Percentiles rank a stretch among this genome's conserved stretches.
Conservation (phyloP, 2,113 vertebrate genomes). For the Leptocoma aspasia region DNA sequence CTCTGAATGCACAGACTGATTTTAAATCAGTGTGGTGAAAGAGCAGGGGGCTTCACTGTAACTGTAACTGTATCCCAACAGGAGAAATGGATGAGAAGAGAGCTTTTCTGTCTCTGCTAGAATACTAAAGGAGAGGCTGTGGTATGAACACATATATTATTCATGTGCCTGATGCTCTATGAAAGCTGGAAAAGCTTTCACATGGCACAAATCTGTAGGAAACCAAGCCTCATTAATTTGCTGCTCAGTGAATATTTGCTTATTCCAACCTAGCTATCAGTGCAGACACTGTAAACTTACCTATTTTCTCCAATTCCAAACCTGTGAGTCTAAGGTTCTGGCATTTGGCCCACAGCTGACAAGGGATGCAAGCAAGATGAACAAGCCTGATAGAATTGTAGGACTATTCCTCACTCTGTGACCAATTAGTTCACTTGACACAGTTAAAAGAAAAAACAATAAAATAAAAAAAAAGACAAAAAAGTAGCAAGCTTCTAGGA, state of each 20-base stretch:
- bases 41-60: background rate
- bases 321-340: background rate
- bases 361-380: background rate
- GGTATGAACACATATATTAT: slow-evolving; percentile 7
- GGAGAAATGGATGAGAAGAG: background rate
- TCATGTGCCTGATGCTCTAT: background rate
- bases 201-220: background rate
- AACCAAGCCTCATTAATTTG: background rate
- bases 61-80: background rate
- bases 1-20: background rate
- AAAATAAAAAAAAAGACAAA: background rate
- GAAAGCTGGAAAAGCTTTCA: slow-evolving; percentile 15
- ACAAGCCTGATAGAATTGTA: background rate
- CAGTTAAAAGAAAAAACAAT: background rate
- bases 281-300: background rate
- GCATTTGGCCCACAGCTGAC: background rate
- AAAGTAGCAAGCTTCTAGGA: background rate
- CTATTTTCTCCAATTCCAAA: background rate
- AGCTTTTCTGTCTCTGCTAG: background rate
- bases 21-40: background rate
- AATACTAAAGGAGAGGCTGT: background rate
- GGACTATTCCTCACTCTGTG: background rate
- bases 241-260: slow-evolving; percentile 13
- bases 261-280: background rate
- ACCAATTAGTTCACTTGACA: background rate